Evolutionary conservation across 2,797 vertebrate species (phyloP), one percentile per base, ranked within the genome.

Genomic region (Ispidina lecontei): DNA sequence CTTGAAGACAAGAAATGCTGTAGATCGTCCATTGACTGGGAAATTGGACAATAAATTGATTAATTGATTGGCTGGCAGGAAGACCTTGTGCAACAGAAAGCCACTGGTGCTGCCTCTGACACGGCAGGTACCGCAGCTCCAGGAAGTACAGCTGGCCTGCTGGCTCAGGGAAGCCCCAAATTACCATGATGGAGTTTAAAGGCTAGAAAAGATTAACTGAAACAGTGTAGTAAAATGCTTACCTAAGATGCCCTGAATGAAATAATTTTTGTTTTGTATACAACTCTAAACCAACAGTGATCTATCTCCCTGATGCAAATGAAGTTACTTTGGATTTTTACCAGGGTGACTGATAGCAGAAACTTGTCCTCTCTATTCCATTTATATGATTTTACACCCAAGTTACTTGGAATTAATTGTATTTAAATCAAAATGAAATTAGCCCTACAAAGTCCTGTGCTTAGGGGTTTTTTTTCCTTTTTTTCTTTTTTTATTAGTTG

Each of bases 1-100:
- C 19, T 65, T 52, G 51, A 31, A 85, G 62, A 52, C 6, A 83
- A 88, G 63, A 83, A 44, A 54, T 87, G 65, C 78, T n/a, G 10
- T 72, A 93, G 90, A 90, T 91, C 3, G 2, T 90, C 65, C 62
- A 23, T 70, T 70, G 65, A 29, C 72, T 59, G 44, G 86, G 86
- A 94, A 91, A 91, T 81, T 63, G 90, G 87, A 69, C 84, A 91
- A 85, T 89, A 90, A 93, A 90, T 91, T 91, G 88, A 89, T 95
- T 85, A 94, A 90, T 91, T 91, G 88, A 87, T 95, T 85, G 94
- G 47, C 69, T 93, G 62, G 69, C 91, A 83, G 75, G 62, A 89
- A 85, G 86, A 89, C 62, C 23, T 89, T 75, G 65, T 75, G 65
- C 55, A 77, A 56, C 65, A 90, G 67, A 67, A 56, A 52, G 35